Base-by-base conservation (phyloP, 2,797 vertebrate genomes). In the Hafferia zeledoni region DNA sequence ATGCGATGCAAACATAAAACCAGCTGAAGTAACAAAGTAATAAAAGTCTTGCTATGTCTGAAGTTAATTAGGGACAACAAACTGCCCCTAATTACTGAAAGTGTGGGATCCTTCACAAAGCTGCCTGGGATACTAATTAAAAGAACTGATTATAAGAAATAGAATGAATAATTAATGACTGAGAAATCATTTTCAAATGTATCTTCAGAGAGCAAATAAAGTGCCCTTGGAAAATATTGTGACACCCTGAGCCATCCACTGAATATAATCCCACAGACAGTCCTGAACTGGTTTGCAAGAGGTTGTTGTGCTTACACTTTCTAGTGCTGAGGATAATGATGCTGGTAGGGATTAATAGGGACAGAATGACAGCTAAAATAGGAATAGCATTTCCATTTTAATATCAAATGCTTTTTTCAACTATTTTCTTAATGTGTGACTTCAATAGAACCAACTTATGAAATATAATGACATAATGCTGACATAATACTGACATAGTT, bases 1-100 rank as follows among this genome's bases (percentile, higher is more conserved):
- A 82, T 49, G 60, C 60, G 60, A 59, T 79, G 47, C 77, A 92
- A 95, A 89, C 70, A 59, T 52, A 64, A 90, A 96, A 93, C 7
- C 64, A 77, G 59, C 59, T 86, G 77, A 93, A 96, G 46, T 78
- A 79, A 91, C 50, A 46, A 89, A 93, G 92, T 87, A 71, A 63
- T 93, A 69, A 65, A 60, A 87, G 35, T 77, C 80, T 88, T 53
- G 24, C 60, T 89, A 43, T 77, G 68, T 79, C 77, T 95, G 88
- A 92, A 94, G 90, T 93, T 96, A 97, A 95, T 96, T 94, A 96
- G 80, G 92, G 83, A 71, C 90, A 96, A 56, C 72, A 93, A 90
- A 88, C 83, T 95, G 83, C 90, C 92, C 93, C 57, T 95, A 67
- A 94, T 96, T 93, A 94, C 80, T 95, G 19, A 16, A 93, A 95